Conservation (phyloP, 2,797 vertebrate species). For the Acanthurus lineatus region DNA sequence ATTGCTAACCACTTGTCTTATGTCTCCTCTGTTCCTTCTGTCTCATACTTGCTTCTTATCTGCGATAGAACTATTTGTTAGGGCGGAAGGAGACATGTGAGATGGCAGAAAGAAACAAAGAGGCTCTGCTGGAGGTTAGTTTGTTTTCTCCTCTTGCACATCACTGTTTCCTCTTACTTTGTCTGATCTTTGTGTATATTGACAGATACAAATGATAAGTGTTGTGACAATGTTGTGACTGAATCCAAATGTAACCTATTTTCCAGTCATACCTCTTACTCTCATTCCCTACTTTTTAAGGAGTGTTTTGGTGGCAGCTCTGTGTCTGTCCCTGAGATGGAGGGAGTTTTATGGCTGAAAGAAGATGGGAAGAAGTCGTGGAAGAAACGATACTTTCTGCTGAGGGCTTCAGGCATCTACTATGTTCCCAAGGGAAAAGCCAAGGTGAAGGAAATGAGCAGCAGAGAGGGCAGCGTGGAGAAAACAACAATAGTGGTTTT, state of each 20-base stretch:
- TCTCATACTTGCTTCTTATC: not conserved
- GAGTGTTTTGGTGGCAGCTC: conserved; percentile 98
- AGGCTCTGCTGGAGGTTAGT: conserved; percentile 94
- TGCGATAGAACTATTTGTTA: conserved; percentile 94
- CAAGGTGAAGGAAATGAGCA: conserved; percentile 61
- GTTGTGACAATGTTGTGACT: no score
- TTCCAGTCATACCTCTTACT: no score
- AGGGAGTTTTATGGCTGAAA: conserved; percentile 97
- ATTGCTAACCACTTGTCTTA: not conserved
- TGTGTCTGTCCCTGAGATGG: conserved; percentile 97
- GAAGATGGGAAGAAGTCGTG: conserved; percentile 99
- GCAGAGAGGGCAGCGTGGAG: not conserved
- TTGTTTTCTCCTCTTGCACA: not conserved
- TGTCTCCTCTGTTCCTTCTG: not conserved
- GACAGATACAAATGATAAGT: no score
- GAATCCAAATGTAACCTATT: no score
- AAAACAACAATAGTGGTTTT: not conserved
- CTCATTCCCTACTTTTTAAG: conserved; percentile 70
- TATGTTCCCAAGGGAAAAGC: conserved; percentile 93
- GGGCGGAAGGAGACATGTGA: conserved; percentile 97
- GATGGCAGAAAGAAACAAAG: conserved; percentile 98
- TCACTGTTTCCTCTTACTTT: no score
- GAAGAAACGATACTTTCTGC: conserved; percentile 98
- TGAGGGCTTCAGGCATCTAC: conserved; percentile 97
- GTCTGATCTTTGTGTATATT: no score